Evolutionary conservation across 2,888 invertebrate genomes (phyloP), one percentile per base, ranked within the genome.

Genomic region (Morinoia aosen): DNA sequence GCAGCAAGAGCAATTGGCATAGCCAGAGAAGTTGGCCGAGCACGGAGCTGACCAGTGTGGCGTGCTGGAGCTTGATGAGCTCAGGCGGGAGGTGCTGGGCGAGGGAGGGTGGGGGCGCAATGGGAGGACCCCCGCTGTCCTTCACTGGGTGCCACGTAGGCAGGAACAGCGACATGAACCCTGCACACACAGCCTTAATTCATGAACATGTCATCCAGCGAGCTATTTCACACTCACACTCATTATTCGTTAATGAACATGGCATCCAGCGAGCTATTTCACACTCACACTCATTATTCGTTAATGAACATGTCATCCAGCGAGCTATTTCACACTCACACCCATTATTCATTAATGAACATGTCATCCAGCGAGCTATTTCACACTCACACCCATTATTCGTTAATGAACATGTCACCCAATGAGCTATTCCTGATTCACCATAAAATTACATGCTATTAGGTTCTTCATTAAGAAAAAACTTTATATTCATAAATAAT

Each of bases 101-200:
- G 91, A 96, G 88, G 91, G 96, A 95, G 0, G 96, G 95, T 10
- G 96, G 96, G 16, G 96, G 76, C 58, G 91, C 95, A 33, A 95
- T 95, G 58, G 96, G 95, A 39, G 96, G 96, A 95, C 96, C 96
- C 33, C 96, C 95, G 10, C 96, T 91, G 19, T 96, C 96, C 88
- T 94, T 94, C 19, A 96, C 96, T 33, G 96, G 96, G 88, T 96
- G 96, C 96, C 96, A 96, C 16, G 96, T 96, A 2, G 96, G 96
- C 96, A 96, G 95, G 48, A 96, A 96, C 91, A 96, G 95, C 25
- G 96, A 96, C 96, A 96, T 96, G 88, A 96, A 96, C 0, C 99
- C 98, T 97, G 96, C 0, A 96, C 97, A 94, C 48, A 91, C 94
- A 94, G 33, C 61, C n/a, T n/a, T n/a, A 58, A 58, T 40, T 16